These are phyloP conservation scores for Drosophila neonasuta DNA, from an alignment of 2,888 invertebrate species.

Conservation along the genomic window DNA sequence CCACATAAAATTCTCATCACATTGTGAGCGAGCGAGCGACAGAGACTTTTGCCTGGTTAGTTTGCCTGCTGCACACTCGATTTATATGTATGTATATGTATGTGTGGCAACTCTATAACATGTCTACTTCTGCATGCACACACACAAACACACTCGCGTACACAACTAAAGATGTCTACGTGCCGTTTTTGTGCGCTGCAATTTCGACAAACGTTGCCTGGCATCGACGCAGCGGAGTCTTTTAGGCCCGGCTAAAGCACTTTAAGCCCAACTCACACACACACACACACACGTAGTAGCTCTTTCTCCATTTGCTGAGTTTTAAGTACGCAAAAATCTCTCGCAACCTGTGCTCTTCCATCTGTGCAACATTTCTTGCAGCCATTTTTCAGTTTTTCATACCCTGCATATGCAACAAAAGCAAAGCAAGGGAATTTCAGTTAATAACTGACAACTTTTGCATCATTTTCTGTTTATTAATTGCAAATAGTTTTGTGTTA, in stretches of 20 bases:
- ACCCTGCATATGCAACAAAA: conserved; percentile 5
- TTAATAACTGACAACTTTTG: no score
- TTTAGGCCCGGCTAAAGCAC: conserved; percentile 58
- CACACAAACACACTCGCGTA: conserved; percentile 23
- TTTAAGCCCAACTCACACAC: conserved; percentile 46
- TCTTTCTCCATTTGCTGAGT: conserved; percentile 18
- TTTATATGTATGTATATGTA: conserved; percentile 49
- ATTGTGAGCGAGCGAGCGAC: conserved; percentile 34
- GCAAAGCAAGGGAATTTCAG: no score
- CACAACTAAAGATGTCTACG: conserved; percentile 57
- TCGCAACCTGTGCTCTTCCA: conserved; percentile 15
- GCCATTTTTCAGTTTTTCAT: conserved; percentile 47
- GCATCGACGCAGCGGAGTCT: conserved; percentile 36
- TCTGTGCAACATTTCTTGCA: conserved; percentile 46
- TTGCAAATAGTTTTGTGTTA: no score
- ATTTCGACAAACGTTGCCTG: conserved; percentile 55
- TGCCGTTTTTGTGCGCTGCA: conserved; percentile 63
- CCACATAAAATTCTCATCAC: conserved; percentile 51
- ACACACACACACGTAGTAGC: conserved; percentile 8
- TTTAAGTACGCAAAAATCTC: conserved; percentile 65
- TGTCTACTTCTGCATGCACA: conserved; percentile 50
- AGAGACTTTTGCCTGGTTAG: conserved; percentile 34
- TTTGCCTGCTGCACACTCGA: conserved; percentile 44
- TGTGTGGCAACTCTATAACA: conserved; percentile 60
- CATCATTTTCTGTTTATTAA: no score